A percentile compares a stretch with the other conserved stretches of the same genome.
Evolutionary conservation across 2,888 invertebrate genomes (phyloP).

Genomic region (Dolichopus griseipennis): DNA sequence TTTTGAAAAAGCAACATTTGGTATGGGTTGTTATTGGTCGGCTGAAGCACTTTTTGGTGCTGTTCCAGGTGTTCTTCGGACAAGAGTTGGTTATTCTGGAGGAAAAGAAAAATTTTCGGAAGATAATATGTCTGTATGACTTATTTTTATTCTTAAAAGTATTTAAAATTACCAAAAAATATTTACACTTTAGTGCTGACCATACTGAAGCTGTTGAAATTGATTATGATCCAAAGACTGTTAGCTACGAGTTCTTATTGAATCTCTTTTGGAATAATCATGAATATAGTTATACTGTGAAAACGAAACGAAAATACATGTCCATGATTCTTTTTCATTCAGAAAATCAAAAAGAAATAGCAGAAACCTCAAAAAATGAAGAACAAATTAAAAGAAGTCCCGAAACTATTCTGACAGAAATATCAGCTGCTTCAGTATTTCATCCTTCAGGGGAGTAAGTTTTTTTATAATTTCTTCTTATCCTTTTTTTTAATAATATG

Average conservation of each 20-base stretch:
- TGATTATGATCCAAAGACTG: constrained; percentile 68
- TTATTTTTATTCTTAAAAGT: constrained; percentile 39
- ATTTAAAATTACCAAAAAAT: neutral
- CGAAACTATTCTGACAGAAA: constrained; percentile 50
- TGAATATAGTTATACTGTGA: constrained; percentile 66
- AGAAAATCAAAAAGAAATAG: constrained; percentile 64
- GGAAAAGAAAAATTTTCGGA: constrained; percentile 71
- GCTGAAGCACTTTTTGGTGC: constrained; percentile 67
- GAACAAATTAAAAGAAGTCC: constrained; percentile 42
- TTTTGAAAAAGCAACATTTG: constrained; percentile 58
- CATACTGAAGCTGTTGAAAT: constrained; percentile 86
- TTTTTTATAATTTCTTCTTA: neutral
- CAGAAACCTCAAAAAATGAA: constrained; percentile 48
- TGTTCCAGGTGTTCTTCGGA: constrained; percentile 59
- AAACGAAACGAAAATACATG: constrained; percentile 73
- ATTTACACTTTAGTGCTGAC: constrained; percentile 56
- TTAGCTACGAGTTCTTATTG: constrained; percentile 61
- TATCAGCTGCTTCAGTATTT: constrained; percentile 62
- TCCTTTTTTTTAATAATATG: no score
- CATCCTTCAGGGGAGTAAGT: constrained; percentile 86
- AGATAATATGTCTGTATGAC: constrained; percentile 53
- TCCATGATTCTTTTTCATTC: constrained; percentile 78
- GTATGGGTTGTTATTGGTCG: constrained; percentile 85
- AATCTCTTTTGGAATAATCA: constrained; percentile 81
- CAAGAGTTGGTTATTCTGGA: constrained; percentile 81